A percentile compares a stretch with the other conserved stretches of the same genome.
These are phyloP conservation scores for Laterallus jamaicensis DNA, from an alignment of 2,113 vertebrate genomes.

Conservation along the genomic window DNA sequence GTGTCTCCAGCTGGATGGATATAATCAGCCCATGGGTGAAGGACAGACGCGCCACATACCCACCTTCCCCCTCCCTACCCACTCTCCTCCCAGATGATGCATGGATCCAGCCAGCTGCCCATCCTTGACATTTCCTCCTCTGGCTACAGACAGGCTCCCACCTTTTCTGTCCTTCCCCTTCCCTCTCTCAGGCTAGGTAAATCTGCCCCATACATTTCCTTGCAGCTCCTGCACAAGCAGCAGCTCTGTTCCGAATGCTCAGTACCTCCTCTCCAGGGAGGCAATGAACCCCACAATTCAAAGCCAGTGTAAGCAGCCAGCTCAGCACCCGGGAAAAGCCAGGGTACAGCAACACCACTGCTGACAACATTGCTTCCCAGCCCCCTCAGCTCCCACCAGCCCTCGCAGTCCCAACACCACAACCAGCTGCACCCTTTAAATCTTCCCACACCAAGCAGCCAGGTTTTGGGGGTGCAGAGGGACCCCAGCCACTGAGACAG, in stretches of 20 bases:
- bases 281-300: accelerated
- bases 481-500: accelerated
- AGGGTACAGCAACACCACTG: not conserved
- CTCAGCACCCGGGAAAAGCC: not conserved
- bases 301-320: not conserved
- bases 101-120: not conserved
- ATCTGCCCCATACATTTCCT: not conserved
- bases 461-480: not conserved
- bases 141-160: not conserved
- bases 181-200: not conserved
- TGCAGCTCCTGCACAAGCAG: accelerated
- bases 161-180: not conserved
- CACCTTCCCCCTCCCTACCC: not conserved
- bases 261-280: not conserved
- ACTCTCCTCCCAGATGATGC: not conserved
- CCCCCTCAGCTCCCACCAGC: not conserved
- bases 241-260: not conserved
- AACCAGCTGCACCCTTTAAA: not conserved
- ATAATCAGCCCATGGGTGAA: not conserved
- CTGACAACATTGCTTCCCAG: not conserved
- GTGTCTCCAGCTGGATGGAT: not conserved
- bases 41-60: not conserved
- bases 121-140: slow-evolving; percentile 29
- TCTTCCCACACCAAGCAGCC: not conserved
- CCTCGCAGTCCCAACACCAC: not conserved